Evolutionary conservation across 2,888 invertebrate genomes (phyloP), one percentile per base, ranked within the genome.

Genomic region (Lepidocyrtinus sp.): DNA sequence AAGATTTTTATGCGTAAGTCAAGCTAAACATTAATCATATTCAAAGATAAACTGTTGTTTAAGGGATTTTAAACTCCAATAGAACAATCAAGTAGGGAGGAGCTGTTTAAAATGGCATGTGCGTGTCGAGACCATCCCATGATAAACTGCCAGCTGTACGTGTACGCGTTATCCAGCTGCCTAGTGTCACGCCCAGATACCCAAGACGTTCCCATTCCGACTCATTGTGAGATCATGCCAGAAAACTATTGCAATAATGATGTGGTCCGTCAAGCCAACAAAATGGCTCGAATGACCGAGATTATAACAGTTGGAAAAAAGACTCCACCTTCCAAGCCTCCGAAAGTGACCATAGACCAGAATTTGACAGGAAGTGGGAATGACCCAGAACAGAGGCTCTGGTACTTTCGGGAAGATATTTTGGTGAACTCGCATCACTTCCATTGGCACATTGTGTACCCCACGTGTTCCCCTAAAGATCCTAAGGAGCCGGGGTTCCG

Each of bases 361-460:
- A 88, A 88, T 77, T 94, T 93, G 88, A 94, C 95, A 0, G 95
- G 95, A 0, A 91, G 93, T 0, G 91, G 92, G 82, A 87, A 90
- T 1, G 95, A 96, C 87, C 92, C 92, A 0, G 96, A 96, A 87
- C 95, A 96, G 88, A 91, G 93, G 2, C 65, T 88, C 81, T 93
- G 94, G 27, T 96, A 96, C 89, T 96, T 94, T 91, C 92, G 95
- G 55, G 96, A 96, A 88, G 96, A 95, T 95, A 84, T 91, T 95
- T 86, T 96, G 95, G 89, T 92, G 94, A 83, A 83, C 73, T 70
- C 69, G 69, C 96, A 96, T 88, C 96, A 96, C 88, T 96, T 95
- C 95, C 95, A 96, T 88, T 96, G 95, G 96, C 96, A 96, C 88
- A 90, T 96, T 84, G 95, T 96, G 1, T 96, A 95, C 88, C 95